Conservation (phyloP, 2,888 invertebrate genomes). For the Tachina grossa region DNA sequence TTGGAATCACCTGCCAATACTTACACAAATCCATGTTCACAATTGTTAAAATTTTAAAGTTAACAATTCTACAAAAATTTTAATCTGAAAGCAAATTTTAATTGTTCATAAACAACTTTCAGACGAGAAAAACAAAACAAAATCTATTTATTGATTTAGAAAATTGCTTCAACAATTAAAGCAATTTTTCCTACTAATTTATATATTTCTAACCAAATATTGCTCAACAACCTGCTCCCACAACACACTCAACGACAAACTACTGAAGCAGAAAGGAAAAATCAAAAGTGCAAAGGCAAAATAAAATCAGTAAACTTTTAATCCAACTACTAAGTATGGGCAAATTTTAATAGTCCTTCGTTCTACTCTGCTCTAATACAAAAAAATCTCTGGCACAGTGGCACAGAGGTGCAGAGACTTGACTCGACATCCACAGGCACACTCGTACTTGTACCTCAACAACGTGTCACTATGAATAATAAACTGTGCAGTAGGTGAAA, state of each 20-base stretch:
- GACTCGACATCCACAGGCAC: not conserved
- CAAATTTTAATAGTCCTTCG: constrained; percentile 15
- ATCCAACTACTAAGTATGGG: constrained; percentile 16
- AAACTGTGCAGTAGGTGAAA: not conserved
- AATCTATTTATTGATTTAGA: not conserved
- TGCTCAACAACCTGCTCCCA: too few species aligned
- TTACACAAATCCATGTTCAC: too few species aligned
- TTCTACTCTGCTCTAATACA: not conserved
- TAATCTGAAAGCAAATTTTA: constrained; percentile 18
- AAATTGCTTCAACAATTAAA: constrained; percentile 1
- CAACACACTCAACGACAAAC: not conserved
- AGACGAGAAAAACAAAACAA: not conserved
- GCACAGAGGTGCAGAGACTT: not conserved
- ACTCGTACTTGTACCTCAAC: not conserved
- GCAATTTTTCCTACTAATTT: constrained; percentile 4
- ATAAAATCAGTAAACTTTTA: not conserved
- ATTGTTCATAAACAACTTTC: constrained; percentile 8
- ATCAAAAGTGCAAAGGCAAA: constrained; percentile 25
- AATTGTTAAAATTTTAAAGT: not conserved
- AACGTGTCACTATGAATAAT: constrained; percentile 1
- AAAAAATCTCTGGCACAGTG: not conserved
- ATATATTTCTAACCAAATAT: not conserved
- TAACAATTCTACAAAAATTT: not conserved
- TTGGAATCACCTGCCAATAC: too few species aligned
- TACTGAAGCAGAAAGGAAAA: not conserved